Evolutionary conservation across 1,140 invertebrate genomes (phyloP), one percentile per base, ranked within the genome.

Genomic region (Ips typographus): DNA sequence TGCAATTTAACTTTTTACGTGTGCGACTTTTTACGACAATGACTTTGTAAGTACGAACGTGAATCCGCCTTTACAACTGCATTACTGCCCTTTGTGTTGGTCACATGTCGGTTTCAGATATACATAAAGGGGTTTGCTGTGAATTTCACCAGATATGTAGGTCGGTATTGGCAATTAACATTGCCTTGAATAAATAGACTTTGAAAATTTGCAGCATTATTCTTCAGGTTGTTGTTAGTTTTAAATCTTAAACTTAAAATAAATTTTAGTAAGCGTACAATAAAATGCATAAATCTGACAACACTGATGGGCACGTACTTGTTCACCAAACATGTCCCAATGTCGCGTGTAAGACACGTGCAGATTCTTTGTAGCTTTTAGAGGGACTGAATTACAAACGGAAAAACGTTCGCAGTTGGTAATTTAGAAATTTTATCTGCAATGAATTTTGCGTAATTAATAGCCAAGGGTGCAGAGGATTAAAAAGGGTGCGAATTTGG

Each of bases 401-500:
- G 63, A 65, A 65, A 42, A 65, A 65, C 40, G 52, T 65, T n/a
- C 47, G 61, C 61, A 64, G 61, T 64, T 41, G 39, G 63, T 56
- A 65, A 65, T 65, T 65, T 65, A 55, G 63, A 65, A 65, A 65
- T 65, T 65, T 65, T 65, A 65, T 65, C 63, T 65, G 63, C 63
- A 56, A 65, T 65, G 63, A 65, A 65, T 65, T 65, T 56, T 38
- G 51, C 63, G 40, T 65, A 65, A 65, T 65, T 65, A 65, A 65
- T 65, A 56, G 63, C 38, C 40, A 36, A 8, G 36, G 51, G 63
- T 51, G 53, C 43, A 37, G 53, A 38, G 38, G 52, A 65, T 65
- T 65, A 65, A 65, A 43, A 65, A 65, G 63, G 63, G 63, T 57
- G 52, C 8, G 47, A 63, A 52, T n/a, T 39, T n/a, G 41, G 52